Evolutionary conservation across 1,140 invertebrate species (phyloP), one percentile per base, ranked within the genome.

Genomic region (Philotrypesis tridentata): DNA sequence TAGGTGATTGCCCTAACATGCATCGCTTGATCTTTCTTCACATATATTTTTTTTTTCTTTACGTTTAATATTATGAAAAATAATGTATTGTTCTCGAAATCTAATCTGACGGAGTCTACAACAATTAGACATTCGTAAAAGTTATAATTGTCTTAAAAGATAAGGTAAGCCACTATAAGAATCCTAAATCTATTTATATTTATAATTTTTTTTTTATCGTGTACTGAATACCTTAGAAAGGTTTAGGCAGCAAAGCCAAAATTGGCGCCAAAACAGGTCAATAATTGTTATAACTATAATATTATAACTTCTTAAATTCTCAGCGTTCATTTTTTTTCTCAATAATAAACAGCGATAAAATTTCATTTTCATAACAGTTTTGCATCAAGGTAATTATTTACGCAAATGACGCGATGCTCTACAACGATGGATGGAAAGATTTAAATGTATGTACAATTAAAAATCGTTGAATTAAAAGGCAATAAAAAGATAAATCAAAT

Each of bases 81-180:
- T 70, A 5, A 71, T 40, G n/a, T 40, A 71, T 71, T 43, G 37
- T 71, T 71, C 33, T 43, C 17, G 17, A 68, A 68, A 33, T 68
- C 9, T 68, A 31, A 33, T 68, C 29, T 21, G 67, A 9, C 25
- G 67, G 25, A 68, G 67, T n/a, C 67, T 68, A 68, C 67, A 68
- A 68, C 31, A 29, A 33, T 68, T 68, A 68, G 12, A 33, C 67
- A 31, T 68, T 71, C 68, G 31, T 71, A 43, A 23, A 71, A 23
- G 31, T 43, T 17, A 40, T 25, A 40, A 23, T 23, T 25, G 14
- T 40, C 68, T 71, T 71, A 71, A 71, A n/a, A 43, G 68, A 71
- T 71, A 40, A 71, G 37, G 33, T 71, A 71, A 71, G 68, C 68
- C 68, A 43, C 68, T 71, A 71, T 33, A 71, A 71, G 33, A 71